Base-by-base conservation (phyloP, 2,113 vertebrate genomes). In the Gallinago undulata region DNA sequence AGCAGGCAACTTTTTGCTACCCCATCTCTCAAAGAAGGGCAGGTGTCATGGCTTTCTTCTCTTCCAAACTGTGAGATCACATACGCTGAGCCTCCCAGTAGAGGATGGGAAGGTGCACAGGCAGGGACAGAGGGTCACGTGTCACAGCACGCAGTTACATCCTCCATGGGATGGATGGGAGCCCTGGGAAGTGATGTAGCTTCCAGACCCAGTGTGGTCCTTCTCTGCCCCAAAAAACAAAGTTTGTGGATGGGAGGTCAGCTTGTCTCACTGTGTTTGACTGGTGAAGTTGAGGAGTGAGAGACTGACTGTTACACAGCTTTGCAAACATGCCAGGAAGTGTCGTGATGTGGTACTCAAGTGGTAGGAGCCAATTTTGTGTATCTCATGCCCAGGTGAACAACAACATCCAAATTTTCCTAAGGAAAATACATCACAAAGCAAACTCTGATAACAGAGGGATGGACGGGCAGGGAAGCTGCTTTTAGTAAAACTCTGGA, bases 11-110 rank as follows among this genome's bases (percentile, higher is more conserved):
- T 4, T 19, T 82, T 86, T 57, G 16, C 16, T 67, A 2, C 6
- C 8, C 13, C 19, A 11, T 17, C 22, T 64, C 37, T 56, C 47
- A 63, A 47, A 56, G 31, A 86, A 72, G 47, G n/a, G 22, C 37
- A 67, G 7, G 9, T 27, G 13, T 6, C 45, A 47, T 19, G 30
- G 15, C 19, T 88, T 84, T 67, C 30, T 57, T 56, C 62, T 79
- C 48, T 88, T 83, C 72, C 67, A 41, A 53, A 80, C 50, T 13
- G 30, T 45, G 33, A 68, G 35, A 43, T 50, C 14, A 37, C 25
- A 4, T 2, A 45, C 0, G 1, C 2, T n/a, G 45, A 41, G 27
- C 5, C 5, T 67, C 63, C 39, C 35, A 70, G 45, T 12, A 33
- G 51, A 7, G 31, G 7, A 31, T 18, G 28, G n/a, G 57, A 87